Evolutionary conservation across 92 coral and sea anemone species (phyloP).

Genomic region (Muricea muricata): DNA sequence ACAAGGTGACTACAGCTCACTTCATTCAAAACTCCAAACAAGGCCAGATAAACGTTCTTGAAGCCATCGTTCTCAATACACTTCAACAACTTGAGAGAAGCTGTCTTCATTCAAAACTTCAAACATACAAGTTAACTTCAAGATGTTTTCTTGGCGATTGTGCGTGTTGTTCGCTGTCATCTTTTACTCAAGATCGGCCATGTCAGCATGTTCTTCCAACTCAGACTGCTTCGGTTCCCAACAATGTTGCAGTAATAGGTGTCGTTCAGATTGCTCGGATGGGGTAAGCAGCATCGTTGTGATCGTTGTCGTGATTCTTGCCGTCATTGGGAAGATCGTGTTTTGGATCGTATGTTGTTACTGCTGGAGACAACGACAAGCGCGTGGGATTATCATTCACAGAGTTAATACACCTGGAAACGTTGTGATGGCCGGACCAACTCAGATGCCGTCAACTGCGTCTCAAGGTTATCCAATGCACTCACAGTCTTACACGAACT

Average conservation of each 20-base stretch:
- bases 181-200: background rate
- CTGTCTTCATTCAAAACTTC: background rate
- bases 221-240: background rate
- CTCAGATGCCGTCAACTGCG: too few species aligned
- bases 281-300: background rate
- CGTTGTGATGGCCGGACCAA: too few species aligned
- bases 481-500: too few species aligned
- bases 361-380: constrained; percentile 14
- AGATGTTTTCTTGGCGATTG: background rate
- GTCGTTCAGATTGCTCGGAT: background rate
- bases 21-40: too few species aligned
- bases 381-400: too few species aligned
- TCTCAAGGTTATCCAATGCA: too few species aligned
- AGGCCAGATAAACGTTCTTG: too few species aligned
- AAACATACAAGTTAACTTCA: background rate
- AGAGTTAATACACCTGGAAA: too few species aligned
- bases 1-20: too few species aligned
- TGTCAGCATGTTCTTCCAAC: background rate
- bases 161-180: background rate
- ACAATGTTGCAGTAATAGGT: background rate
- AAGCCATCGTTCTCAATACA: too few species aligned
- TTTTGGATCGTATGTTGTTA: background rate
- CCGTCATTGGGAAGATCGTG: background rate
- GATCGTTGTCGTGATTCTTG: background rate
- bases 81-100: too few species aligned